Evolutionary conservation across 35 echinoderm and acorn worm genomes (phyloP).

Genomic region (Ophiothrix spiculata): DNA sequence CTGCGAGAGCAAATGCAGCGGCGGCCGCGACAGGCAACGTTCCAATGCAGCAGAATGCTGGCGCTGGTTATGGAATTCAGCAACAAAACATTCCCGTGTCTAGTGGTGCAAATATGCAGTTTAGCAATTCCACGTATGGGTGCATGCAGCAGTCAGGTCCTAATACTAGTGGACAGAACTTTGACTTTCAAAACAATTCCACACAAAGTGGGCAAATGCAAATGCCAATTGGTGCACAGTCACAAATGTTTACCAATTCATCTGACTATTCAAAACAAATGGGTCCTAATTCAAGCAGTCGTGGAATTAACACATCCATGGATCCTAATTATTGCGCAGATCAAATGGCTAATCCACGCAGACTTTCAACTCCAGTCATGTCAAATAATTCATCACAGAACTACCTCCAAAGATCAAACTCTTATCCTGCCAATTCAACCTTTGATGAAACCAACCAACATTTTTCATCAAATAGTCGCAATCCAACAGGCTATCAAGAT

Average conservation of each 20-base stretch:
- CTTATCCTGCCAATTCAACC: conserved; percentile 18
- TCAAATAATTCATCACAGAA: not conserved
- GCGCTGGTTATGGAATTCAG: not conserved
- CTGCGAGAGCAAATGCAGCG: not conserved
- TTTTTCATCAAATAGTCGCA: conserved; percentile 31
- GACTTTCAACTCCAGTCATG: conserved; percentile 23
- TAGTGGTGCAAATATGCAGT: conserved; percentile 12
- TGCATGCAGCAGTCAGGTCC: not conserved
- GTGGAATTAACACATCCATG: not conserved
- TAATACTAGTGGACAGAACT: conserved; percentile 3
- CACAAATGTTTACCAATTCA: not conserved
- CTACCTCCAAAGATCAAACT: conserved; percentile 19
- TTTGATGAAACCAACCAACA: conserved; percentile 12
- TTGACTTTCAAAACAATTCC: conserved; percentile 7
- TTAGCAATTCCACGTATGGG: not conserved
- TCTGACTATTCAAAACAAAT: not conserved
- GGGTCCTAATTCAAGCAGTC: not conserved
- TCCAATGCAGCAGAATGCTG: not conserved
- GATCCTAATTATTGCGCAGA: not conserved
- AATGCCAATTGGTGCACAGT: not conserved
- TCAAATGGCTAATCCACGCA: not conserved
- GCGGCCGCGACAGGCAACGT: not conserved
- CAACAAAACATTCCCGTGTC: not conserved
- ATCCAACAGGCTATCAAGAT: not conserved
- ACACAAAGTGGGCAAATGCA: not conserved